Percentiles rank a stretch among this genome's conserved stretches.
Conservation (phyloP, 2,888 invertebrate species). For the Timema podura region DNA sequence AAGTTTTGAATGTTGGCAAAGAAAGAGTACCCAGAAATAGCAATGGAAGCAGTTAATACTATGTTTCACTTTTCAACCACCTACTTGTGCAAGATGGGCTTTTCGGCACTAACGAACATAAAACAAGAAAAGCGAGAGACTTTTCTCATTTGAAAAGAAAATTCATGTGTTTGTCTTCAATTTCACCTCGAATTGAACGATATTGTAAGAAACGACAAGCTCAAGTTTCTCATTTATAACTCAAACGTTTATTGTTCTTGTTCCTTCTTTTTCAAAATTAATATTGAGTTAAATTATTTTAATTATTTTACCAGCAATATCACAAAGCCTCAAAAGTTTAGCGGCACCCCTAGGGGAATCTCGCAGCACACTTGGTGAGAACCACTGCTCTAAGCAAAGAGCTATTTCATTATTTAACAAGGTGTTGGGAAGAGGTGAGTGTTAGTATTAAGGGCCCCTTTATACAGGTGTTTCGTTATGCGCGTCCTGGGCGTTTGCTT, state of each 20-base stretch:
- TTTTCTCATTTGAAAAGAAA: background rate
- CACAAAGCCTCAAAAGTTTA: background rate
- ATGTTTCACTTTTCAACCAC: too few relatives aligned
- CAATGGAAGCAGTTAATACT: slow-evolving; percentile 7
- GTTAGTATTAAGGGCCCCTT: too few relatives aligned
- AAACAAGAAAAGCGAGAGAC: background rate
- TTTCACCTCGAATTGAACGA: slow-evolving; percentile 5
- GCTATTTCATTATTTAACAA: too few relatives aligned
- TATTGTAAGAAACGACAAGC: background rate
- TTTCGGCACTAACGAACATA: slow-evolving; percentile 8
- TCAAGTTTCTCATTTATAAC: too few relatives aligned
- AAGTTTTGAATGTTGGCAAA: slow-evolving; percentile 13
- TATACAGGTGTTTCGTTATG: too few relatives aligned
- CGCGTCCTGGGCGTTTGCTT: too few relatives aligned
- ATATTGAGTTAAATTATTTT: background rate
- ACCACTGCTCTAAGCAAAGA: too few relatives aligned
- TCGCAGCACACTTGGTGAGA: slow-evolving; percentile 10
- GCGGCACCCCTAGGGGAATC: background rate
- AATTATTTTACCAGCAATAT: background rate
- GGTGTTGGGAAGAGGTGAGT: too few relatives aligned
- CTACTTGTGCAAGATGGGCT: slow-evolving; percentile 6
- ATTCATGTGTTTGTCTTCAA: background rate
- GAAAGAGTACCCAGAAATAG: slow-evolving; percentile 15
- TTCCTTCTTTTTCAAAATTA: background rate
- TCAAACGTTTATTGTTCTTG: background rate